A percentile compares a stretch with the other conserved stretches of the same genome.
Evolutionary conservation across 2,888 invertebrate species (phyloP).

Genomic region (Acanthoscelides obtectus): DNA sequence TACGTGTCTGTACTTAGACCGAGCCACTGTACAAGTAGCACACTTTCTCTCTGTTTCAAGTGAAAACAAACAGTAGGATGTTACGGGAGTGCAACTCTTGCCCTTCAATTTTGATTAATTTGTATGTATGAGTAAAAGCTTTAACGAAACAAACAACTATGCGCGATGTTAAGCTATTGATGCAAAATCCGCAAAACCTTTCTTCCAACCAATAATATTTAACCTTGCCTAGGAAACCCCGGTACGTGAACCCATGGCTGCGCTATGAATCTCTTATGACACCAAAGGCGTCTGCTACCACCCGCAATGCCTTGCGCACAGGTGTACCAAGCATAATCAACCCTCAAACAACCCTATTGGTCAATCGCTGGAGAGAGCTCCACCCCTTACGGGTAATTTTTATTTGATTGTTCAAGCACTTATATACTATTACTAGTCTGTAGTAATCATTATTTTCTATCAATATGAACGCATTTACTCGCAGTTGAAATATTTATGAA

Average conservation of each 20-base stretch:
- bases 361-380: constrained; percentile 17
- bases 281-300: constrained; percentile 37
- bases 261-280: constrained; percentile 26
- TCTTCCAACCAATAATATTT: too few species aligned
- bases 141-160: too few species aligned
- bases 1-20: too few species aligned
- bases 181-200: too few species aligned
- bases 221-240: neutral
- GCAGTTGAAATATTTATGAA: constrained; percentile 30
- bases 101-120: too few species aligned
- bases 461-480: constrained; percentile 27
- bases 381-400: constrained; percentile 4
- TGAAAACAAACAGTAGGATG: too few species aligned
- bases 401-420: constrained; percentile 1
- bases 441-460: constrained; percentile 25
- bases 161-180: too few species aligned
- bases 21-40: too few species aligned
- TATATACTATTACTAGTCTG: constrained; percentile 13
- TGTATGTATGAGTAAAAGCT: too few species aligned
- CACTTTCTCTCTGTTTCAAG: too few species aligned
- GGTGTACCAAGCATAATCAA: constrained; percentile 9
- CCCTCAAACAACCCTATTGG: constrained; percentile 29
- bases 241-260: neutral
- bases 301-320: constrained; percentile 36
- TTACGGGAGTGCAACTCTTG: too few species aligned